These are phyloP conservation scores for Tridacna crocea DNA, from an alignment of 2,888 invertebrate species.

Conservation along the genomic window DNA sequence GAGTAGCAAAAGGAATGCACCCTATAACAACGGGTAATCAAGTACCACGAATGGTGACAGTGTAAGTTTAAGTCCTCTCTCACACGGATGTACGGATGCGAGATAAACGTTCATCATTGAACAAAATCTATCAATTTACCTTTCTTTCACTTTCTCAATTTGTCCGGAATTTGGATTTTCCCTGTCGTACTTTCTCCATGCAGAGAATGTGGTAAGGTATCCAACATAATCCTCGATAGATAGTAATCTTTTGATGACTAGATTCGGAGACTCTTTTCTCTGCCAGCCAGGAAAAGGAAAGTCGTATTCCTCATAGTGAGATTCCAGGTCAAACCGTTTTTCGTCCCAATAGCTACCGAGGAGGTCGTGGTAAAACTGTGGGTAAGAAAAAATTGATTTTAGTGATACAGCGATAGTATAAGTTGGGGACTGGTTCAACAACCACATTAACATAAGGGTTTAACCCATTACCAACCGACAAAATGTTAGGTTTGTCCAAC, in stretches of 20 bases:
- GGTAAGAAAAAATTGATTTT: too few species aligned
- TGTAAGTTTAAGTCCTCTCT: too few species aligned
- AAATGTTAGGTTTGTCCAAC: too few species aligned
- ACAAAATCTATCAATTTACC: constrained; percentile 35
- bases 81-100: too few species aligned
- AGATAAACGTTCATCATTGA: too few species aligned
- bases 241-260: constrained; percentile 46
- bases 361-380: constrained; percentile 59
- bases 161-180: constrained; percentile 52
- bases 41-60: too few species aligned
- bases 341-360: constrained; percentile 65
- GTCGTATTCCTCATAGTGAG: constrained; percentile 51
- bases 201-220: constrained; percentile 74
- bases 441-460: background rate
- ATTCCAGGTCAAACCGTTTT: constrained; percentile 61
- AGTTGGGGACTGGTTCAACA: background rate
- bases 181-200: constrained; percentile 63
- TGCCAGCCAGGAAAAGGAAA: constrained; percentile 61
- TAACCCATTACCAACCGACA: too few species aligned
- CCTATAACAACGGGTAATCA: too few species aligned
- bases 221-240: constrained; percentile 69
- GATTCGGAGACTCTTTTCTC: constrained; percentile 36
- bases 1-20: too few species aligned
- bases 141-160: constrained; percentile 47
- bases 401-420: too few species aligned